Conservation (phyloP, 1,140 invertebrate species). For the Agraylea sexmaculata region DNA sequence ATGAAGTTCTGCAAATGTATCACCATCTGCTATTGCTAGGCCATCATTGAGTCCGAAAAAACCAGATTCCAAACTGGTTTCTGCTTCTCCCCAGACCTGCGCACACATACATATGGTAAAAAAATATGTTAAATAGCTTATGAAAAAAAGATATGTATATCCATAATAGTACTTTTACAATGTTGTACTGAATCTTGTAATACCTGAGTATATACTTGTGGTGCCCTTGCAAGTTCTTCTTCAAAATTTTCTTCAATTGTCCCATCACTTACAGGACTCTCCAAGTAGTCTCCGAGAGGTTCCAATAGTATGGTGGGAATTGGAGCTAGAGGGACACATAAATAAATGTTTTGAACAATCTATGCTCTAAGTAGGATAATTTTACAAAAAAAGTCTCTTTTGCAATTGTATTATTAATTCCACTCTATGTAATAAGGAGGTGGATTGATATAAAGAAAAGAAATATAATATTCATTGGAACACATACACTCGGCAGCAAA, state of each 20-base stretch:
- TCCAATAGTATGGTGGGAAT: conserved; percentile 30
- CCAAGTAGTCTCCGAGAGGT: conserved; percentile 46
- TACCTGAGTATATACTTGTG: conserved; percentile 33
- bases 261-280: conserved; percentile 72
- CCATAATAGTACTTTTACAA: not conserved
- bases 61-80: conserved; percentile 25
- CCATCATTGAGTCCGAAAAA: conserved; percentile 23
- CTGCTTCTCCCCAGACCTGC: conserved; percentile 17
- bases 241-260: conserved; percentile 91
- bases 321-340: conserved; percentile 25
- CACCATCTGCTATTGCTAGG: conserved; percentile 46
- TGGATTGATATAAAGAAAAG: no score
- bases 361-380: no score
- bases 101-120: no score
- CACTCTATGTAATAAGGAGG: no score
- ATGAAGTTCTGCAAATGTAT: conserved; percentile 65
- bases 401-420: no score
- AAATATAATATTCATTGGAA: no score
- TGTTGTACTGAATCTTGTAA: conserved; percentile 2
- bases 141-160: not conserved
- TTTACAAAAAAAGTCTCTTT: no score
- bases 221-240: conserved; percentile 56
- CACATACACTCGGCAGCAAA: no score
- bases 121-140: conserved; percentile 6
- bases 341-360: no score